Conservation (phyloP, 2,888 invertebrate genomes). For the Hymenopus coronatus region DNA sequence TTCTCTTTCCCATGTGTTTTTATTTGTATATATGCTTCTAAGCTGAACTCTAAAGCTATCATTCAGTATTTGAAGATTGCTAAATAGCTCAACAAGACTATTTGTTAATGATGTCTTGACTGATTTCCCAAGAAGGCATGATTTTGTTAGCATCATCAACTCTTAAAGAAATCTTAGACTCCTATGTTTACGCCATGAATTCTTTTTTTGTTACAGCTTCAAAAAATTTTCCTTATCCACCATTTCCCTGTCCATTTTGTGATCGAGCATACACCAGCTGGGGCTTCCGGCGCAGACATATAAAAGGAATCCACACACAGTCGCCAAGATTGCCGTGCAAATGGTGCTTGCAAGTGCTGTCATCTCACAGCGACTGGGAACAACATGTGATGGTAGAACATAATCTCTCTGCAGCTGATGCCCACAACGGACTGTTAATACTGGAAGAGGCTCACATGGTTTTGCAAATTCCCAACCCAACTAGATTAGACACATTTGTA, state of each 20-base stretch:
- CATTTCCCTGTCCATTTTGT: slow-evolving; percentile 63
- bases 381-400: slow-evolving; percentile 57
- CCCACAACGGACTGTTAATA: slow-evolving; percentile 59
- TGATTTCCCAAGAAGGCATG: too few species aligned
- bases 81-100: too few species aligned
- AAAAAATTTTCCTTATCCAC: slow-evolving; percentile 41
- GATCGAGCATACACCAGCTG: slow-evolving; percentile 62
- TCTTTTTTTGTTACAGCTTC: slow-evolving; percentile 16
- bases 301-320: slow-evolving; percentile 59
- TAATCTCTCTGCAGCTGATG: slow-evolving; percentile 57
- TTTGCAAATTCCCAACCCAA: slow-evolving; percentile 43
- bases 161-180: too few species aligned
- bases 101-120: too few species aligned
- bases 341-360: slow-evolving; percentile 45
- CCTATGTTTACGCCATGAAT: too few species aligned
- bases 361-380: slow-evolving; percentile 60
- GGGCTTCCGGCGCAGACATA: slow-evolving; percentile 62
- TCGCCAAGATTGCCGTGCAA: slow-evolving; percentile 40
- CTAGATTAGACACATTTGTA: slow-evolving; percentile 35
- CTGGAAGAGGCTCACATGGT: slow-evolving; percentile 64
- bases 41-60: too few species aligned
- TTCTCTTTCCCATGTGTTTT: too few species aligned
- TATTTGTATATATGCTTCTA: too few species aligned
- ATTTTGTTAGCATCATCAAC: too few species aligned
- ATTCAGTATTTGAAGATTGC: too few species aligned